Percentiles rank a stretch among this genome's conserved stretches.
These are phyloP conservation scores for Cabera pusaria DNA, from an alignment of 2,888 invertebrate genomes.

Conservation along the genomic window DNA sequence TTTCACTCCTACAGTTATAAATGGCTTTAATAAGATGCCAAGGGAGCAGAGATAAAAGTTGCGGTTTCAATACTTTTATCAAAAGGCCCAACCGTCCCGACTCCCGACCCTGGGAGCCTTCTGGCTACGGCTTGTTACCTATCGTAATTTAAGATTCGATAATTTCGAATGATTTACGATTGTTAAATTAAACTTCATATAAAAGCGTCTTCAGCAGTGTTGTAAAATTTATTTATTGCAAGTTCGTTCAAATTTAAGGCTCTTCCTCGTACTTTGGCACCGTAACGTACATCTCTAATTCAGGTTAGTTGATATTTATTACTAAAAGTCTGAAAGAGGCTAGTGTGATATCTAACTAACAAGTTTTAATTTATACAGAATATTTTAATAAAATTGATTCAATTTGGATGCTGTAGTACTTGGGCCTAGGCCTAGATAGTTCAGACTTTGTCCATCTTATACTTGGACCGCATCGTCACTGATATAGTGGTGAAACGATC, in stretches of 20 bases:
- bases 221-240: constrained; percentile 18
- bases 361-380: too few species aligned
- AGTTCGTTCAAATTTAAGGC: constrained; percentile 8
- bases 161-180: constrained; percentile 32
- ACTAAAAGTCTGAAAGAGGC: too few species aligned
- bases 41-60: constrained; percentile 42
- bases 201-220: constrained; percentile 11
- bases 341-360: too few species aligned
- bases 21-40: constrained; percentile 41
- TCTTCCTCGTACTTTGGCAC: too few species aligned
- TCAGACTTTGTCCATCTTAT: too few species aligned
- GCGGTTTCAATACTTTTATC: constrained; percentile 42
- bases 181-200: constrained; percentile 25
- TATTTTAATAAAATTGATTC: too few species aligned
- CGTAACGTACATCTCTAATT: too few species aligned
- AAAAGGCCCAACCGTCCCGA: constrained; percentile 27
- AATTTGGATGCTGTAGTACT: too few species aligned
- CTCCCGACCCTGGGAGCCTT: constrained; percentile 30
- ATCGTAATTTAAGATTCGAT: constrained; percentile 30
- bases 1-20: constrained; percentile 29
- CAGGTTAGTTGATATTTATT: too few species aligned
- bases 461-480: too few species aligned
- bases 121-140: constrained; percentile 33
- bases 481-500: too few species aligned
- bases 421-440: too few species aligned